Conservation (phyloP, 2,113 vertebrate genomes). For the Junco hyemalis region DNA sequence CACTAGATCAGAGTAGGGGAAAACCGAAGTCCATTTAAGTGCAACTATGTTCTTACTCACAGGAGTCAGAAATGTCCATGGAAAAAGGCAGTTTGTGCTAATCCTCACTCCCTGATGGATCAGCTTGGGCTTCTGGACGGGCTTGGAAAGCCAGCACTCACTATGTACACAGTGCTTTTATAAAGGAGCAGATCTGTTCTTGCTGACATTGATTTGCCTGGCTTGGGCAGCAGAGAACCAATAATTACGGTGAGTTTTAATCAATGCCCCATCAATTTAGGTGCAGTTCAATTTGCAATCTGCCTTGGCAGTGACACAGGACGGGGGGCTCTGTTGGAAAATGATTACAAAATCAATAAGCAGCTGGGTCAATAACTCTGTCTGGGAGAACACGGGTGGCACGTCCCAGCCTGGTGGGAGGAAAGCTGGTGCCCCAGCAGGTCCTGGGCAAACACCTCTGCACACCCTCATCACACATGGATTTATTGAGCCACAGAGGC, state of each 20-base stretch:
- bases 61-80: not conserved
- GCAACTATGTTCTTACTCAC: not conserved
- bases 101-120: not conserved
- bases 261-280: slow-evolving; percentile 71
- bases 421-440: not conserved
- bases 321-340: not conserved
- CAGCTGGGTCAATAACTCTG: not conserved
- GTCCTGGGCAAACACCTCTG: not conserved
- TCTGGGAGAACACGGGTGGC: not conserved
- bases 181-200: slow-evolving; percentile 11
- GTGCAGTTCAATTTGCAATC: slow-evolving; percentile 61
- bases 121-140: not conserved
- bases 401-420: not conserved
- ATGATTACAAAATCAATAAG: slow-evolving; percentile 60
- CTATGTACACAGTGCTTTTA: not conserved
- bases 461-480: accelerated
- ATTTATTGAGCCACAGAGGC: not conserved
- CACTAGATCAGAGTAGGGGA: not conserved
- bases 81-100: not conserved
- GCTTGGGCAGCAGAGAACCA: slow-evolving; percentile 39
- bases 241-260: slow-evolving; percentile 76
- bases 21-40: not conserved
- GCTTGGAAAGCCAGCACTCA: not conserved
- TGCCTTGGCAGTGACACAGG: slow-evolving; percentile 51
- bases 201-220: slow-evolving; percentile 68